Conservation (phyloP, 2,797 vertebrate species). For the Toxotes lorentzi region DNA sequence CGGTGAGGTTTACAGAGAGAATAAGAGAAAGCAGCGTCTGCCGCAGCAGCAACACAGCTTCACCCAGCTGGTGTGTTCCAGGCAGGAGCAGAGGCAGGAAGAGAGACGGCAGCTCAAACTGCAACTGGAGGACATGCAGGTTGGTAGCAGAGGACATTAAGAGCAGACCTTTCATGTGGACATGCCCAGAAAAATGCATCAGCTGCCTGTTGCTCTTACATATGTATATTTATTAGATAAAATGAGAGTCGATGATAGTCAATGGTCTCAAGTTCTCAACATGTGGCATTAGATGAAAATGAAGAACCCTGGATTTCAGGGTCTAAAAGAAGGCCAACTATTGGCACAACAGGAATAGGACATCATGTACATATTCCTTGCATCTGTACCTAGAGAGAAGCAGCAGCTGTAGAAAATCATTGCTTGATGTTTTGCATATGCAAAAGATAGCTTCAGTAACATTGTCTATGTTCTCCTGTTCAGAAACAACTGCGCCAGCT, state of each 20-base stretch:
- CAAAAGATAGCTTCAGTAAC: neutral
- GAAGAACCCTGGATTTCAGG: neutral
- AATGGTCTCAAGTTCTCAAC: neutral
- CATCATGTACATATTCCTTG: neutral
- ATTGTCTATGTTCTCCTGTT: slow-evolving; percentile 7
- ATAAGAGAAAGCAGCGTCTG: slow-evolving; percentile 98
- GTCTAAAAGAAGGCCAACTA: neutral
- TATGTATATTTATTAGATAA: neutral
- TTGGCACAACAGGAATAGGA: neutral
- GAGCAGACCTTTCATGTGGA: neutral
- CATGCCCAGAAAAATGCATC: neutral
- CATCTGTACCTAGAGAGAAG: neutral
- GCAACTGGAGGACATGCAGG: slow-evolving; percentile 99
- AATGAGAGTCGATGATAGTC: neutral
- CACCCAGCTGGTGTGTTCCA: slow-evolving; percentile 95
- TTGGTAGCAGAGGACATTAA: slow-evolving; percentile 34
- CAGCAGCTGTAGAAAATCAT: neutral
- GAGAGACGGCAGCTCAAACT: slow-evolving; percentile 97
- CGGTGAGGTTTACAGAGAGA: slow-evolving; percentile 94
- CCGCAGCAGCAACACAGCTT: slow-evolving; percentile 99
- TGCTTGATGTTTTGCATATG: neutral
- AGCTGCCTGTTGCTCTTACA: neutral
- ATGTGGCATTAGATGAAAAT: neutral
- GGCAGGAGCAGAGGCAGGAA: slow-evolving; percentile 97
- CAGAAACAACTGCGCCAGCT: slow-evolving; percentile 98